Base-by-base conservation (phyloP, 35 echinoderm and acorn worm species). In the Amphiura filiformis region DNA sequence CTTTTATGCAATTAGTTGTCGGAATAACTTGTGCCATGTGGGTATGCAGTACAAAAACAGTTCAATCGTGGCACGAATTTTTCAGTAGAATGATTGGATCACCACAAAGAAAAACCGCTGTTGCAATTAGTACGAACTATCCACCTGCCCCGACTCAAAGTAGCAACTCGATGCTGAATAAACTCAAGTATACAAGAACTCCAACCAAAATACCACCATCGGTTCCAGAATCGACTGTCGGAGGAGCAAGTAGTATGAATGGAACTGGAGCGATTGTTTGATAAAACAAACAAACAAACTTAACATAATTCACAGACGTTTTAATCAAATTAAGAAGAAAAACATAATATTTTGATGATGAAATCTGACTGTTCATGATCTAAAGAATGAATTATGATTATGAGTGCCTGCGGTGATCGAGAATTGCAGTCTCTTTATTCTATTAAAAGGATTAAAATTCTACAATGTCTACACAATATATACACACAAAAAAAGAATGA, bases 21-120 rank as follows among this genome's bases (percentile, higher is more conserved):
- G 96, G 96, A 26, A 99, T 99, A 39, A 99, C 96, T 0, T 95
- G 96, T 61, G 96, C 93, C 1, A 99, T 99, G 96, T 99, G 96
- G 96, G 95, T 99, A 32, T 99, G 93, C 87, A 99, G 96, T 80
- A 86, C 96, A 23, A 98, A 99, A 78, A 99, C 96, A 26, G 93
- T 99, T 34, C 91, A 93, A 77, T 95, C 93, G 20, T 99, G 96
- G 96, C 90, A 95, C 37, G 79, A 92, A 11, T 99, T 85, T 56
- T 78, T 94, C 17, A 56, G 90, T 2, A 78, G 77, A 30, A 56
- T 88, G 0, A 81, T 81, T 78, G 81, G 81, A 11, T 15, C 61
- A 70, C 61, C 61, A 3, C 61, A 70, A 30, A 70, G 61, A 70
- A 70, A 70, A 23, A 70, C 61, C 26, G 61, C 61, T 70, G 26